Conservation (phyloP, 2,888 invertebrate genomes). For the Caenorhabditis afra region DNA sequence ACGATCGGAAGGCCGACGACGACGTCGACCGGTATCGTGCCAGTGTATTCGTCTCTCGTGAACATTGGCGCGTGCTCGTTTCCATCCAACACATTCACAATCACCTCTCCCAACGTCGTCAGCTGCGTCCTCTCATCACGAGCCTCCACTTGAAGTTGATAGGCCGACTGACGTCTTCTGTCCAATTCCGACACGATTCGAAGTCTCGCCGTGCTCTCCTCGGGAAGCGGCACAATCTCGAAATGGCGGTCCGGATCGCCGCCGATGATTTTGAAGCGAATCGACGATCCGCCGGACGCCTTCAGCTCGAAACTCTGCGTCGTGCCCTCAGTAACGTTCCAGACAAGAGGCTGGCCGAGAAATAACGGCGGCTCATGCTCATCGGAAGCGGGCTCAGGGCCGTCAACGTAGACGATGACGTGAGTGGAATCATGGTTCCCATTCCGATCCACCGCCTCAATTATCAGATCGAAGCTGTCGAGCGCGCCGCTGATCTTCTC, state of each 20-base stretch:
- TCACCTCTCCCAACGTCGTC: slow-evolving; percentile 33
- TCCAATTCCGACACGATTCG: slow-evolving; percentile 43
- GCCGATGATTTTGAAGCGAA: slow-evolving; percentile 53
- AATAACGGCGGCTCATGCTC: slow-evolving; percentile 59
- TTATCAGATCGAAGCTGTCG: slow-evolving; percentile 65
- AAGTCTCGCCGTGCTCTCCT: slow-evolving; percentile 29
- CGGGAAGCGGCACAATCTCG: slow-evolving; percentile 38
- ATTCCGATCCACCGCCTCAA: slow-evolving; percentile 63
- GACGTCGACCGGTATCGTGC: slow-evolving; percentile 38
- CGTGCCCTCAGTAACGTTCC: slow-evolving; percentile 68
- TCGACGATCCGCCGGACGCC: slow-evolving; percentile 19
- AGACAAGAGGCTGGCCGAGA: slow-evolving; percentile 57
- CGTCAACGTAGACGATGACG: slow-evolving; percentile 57
- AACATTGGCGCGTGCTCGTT: slow-evolving; percentile 37
- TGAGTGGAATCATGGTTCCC: slow-evolving; percentile 64
- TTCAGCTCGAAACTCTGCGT: slow-evolving; percentile 48
- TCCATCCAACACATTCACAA: slow-evolving; percentile 25
- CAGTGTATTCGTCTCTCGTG: slow-evolving; percentile 31
- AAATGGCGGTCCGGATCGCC: slow-evolving; percentile 61
- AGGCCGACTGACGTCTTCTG: slow-evolving; percentile 4
- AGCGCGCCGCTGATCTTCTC: slow-evolving; percentile 30
- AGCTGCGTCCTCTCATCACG: slow-evolving; percentile 41
- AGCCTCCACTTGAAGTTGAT: slow-evolving; percentile 54
- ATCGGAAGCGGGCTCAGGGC: slow-evolving; percentile 24
- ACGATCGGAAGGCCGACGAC: slow-evolving; percentile 58